Percentiles rank a stretch among this genome's conserved stretches.
Conservation (phyloP, 2,888 invertebrate genomes). For the Selenia dentaria region DNA sequence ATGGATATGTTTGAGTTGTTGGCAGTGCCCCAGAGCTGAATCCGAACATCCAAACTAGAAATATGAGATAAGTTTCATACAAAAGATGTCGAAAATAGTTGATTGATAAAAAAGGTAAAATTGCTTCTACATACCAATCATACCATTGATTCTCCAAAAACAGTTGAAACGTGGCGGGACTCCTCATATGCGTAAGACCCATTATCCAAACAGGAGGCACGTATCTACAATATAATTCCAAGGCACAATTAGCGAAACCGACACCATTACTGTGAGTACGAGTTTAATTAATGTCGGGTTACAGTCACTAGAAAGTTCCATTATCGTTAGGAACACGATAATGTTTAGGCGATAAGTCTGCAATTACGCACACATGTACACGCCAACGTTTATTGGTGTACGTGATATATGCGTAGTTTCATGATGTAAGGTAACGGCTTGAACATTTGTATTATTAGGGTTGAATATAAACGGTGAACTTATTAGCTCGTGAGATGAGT, state of each 20-base stretch:
- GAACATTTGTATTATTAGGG: neutral
- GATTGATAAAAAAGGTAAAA: too few species aligned
- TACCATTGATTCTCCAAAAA: too few species aligned
- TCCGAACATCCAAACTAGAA: too few species aligned
- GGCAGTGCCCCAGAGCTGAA: too few species aligned
- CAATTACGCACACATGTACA: conserved; percentile 28
- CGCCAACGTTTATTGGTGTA: conserved; percentile 17
- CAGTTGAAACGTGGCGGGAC: conserved; percentile 9
- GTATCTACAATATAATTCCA: conserved; percentile 80
- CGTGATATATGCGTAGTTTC: conserved; percentile 20
- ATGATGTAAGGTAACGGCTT: conserved; percentile 9
- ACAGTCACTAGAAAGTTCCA: conserved; percentile 81
- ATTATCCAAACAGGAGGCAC: conserved; percentile 70
- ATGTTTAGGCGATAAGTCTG: conserved; percentile 66
- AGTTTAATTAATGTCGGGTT: conserved; percentile 81
- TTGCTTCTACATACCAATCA: too few species aligned
- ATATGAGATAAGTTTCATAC: too few species aligned
- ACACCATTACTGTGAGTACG: conserved; percentile 77
- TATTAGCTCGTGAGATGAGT: too few species aligned
- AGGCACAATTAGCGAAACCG: conserved; percentile 82
- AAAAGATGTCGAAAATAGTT: too few species aligned
- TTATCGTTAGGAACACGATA: conserved; percentile 78
- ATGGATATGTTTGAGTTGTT: too few species aligned
- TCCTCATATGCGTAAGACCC: conserved; percentile 47
- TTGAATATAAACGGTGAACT: too few species aligned